Base-by-base conservation (phyloP, 2,797 vertebrate genomes). In the Acanthurus lineatus region DNA sequence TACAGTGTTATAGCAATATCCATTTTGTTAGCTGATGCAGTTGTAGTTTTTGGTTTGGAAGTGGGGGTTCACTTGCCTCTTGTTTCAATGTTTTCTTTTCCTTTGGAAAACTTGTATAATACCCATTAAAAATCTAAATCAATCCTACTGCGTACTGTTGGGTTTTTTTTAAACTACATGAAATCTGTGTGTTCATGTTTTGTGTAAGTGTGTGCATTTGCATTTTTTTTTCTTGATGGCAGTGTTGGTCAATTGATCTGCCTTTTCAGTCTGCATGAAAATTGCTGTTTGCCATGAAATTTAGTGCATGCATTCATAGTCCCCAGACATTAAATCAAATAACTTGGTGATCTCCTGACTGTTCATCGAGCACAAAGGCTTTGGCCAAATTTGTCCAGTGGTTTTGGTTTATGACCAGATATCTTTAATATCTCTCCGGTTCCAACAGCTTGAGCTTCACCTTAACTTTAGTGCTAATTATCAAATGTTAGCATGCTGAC, bases 101-200 rank as follows among this genome's bases (percentile, higher is more conserved):
- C 86, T 93, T 92, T 53, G 63, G 86, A 93, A 92, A 90, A 94
- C 87, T 82, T 94, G 88, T 95, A 94, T 95, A 93, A 93, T 94
- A 94, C 81, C 88, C 89, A 96, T 94, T 95, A 95, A 95, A 42
- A 94, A 95, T 91, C 81, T 71, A 92, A 94, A 91, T 91, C 84
- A 88, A 89, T 87, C 84, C 86, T 81, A 82, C 20, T 22, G 73
- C 60, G 11, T 67, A 66, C 19, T 32, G 32, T 81, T 82, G 52
- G 58, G 64, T 49, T 20, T 45, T 53, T 69, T 73, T 62, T 42
- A 54, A 6, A 44, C 10, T n/a, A 16, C 56, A 28, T 49, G 22
- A n/a, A 76, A 38, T 71, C 49, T 66, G 45, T 47, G 17, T 61
- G 51, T 35, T 35, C 32, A 35, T 35, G 32, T 35, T 44, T 6